These are phyloP conservation scores for Ecliptopera silaceata DNA, from an alignment of 2,888 invertebrate species.

Conservation along the genomic window DNA sequence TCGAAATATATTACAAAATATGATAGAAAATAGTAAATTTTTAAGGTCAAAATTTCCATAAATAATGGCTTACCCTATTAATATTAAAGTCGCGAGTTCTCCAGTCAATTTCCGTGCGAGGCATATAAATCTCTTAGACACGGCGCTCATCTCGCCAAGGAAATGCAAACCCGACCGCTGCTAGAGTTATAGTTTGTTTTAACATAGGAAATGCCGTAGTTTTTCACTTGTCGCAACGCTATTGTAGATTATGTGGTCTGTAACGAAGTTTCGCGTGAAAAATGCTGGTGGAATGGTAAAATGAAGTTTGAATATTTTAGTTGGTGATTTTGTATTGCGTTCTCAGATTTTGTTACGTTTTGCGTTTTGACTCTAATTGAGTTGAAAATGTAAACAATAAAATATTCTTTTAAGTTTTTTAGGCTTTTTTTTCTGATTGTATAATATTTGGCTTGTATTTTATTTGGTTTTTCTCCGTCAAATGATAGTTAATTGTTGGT, in stretches of 20 bases:
- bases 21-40: too few species aligned
- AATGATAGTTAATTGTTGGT: too few species aligned
- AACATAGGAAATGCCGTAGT: constrained; percentile 74
- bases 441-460: too few species aligned
- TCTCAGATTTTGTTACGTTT: not conserved
- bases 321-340: not conserved
- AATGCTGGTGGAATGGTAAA: constrained; percentile 16
- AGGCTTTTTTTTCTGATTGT: too few species aligned
- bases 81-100: constrained; percentile 24
- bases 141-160: constrained; percentile 64
- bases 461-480: too few species aligned
- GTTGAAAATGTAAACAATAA: too few species aligned
- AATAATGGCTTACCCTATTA: constrained; percentile 30
- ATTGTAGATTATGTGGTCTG: constrained; percentile 34
- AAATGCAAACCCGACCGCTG: constrained; percentile 68
- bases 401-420: too few species aligned
- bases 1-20: too few species aligned
- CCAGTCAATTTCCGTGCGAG: constrained; percentile 74
- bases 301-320: constrained; percentile 13
- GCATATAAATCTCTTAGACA: constrained; percentile 70
- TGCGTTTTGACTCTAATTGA: too few species aligned
- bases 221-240: constrained; percentile 58
- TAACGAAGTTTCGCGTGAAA: constrained; percentile 27
- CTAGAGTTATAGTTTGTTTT: constrained; percentile 69
- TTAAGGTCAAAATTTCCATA: constrained; percentile 20